Conservation (phyloP, 2,113 vertebrate genomes). For the Dromas ardeola region DNA sequence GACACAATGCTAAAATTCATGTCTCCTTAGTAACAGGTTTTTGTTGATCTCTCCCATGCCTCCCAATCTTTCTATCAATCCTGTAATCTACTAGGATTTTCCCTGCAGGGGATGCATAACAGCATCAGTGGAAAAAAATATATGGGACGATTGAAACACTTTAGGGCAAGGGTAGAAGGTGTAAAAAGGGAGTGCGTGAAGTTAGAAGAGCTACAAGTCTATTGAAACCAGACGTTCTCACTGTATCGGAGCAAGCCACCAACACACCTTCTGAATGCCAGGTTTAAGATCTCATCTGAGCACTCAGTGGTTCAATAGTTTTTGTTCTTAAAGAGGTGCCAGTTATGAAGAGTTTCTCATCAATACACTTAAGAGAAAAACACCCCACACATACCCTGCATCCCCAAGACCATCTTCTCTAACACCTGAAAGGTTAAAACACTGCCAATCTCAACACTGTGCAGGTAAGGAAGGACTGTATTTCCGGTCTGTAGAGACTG, state of each 20-base stretch:
- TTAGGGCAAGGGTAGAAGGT: background rate
- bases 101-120: constrained; percentile 7
- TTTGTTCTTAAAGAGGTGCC: background rate
- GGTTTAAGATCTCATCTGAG: background rate
- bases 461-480: background rate
- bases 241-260: background rate
- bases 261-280: background rate
- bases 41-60: background rate
- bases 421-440: background rate
- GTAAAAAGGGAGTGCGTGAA: background rate
- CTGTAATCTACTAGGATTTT: constrained; percentile 42
- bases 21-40: constrained; percentile 57
- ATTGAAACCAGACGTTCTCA: background rate
- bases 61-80: constrained; percentile 37
- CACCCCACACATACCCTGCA: background rate
- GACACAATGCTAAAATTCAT: background rate
- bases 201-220: background rate
- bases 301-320: background rate
- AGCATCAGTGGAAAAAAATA: background rate
- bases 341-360: background rate
- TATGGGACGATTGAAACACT: background rate
- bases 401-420: background rate
- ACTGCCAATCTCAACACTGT: background rate
- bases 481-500: background rate
- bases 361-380: background rate